Evolutionary conservation across 2,888 invertebrate genomes (phyloP).

Genomic region (Rhimphoctona megacephalus): DNA sequence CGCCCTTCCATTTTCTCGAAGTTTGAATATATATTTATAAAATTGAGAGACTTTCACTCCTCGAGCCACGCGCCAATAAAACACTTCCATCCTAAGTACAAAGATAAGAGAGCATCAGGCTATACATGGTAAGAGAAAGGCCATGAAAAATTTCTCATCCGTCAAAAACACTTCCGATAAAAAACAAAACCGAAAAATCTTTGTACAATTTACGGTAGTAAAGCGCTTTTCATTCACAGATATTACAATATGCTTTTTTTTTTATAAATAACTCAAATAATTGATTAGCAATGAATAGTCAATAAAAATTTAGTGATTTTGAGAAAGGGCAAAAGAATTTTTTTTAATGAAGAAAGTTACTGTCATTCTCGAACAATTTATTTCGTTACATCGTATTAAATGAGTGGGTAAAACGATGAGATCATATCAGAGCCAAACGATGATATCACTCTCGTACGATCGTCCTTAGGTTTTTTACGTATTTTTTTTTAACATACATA

Average conservation of each 20-base stretch:
- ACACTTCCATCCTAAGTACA: slow-evolving; percentile 26
- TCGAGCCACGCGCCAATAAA: slow-evolving; percentile 49
- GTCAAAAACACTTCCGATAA: slow-evolving; percentile 24
- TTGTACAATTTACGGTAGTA: not conserved
- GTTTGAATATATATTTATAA: slow-evolving; percentile 21
- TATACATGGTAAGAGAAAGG: slow-evolving; percentile 55
- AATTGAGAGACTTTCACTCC: slow-evolving; percentile 78
- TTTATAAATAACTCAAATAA: not conserved
- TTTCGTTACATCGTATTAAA: slow-evolving; percentile 23
- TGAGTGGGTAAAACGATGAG: slow-evolving; percentile 53
- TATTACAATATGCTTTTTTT: not conserved
- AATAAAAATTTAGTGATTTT: not conserved
- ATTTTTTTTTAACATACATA: not conserved
- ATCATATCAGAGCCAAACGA: slow-evolving; percentile 61
- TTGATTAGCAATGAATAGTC: not conserved
- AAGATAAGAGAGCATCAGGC: slow-evolving; percentile 17
- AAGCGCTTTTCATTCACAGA: not conserved
- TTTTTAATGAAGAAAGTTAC: not conserved
- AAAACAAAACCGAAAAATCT: not conserved
- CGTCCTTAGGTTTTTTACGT: slow-evolving; percentile 27
- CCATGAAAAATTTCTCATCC: slow-evolving; percentile 55
- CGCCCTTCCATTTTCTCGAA: not conserved
- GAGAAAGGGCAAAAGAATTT: not conserved
- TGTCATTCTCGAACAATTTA: not conserved
- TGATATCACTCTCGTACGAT: slow-evolving; percentile 59